Percentiles rank a stretch among this genome's conserved stretches.
Conservation (phyloP, 2,888 invertebrate genomes). For the Idaea dimidiata region DNA sequence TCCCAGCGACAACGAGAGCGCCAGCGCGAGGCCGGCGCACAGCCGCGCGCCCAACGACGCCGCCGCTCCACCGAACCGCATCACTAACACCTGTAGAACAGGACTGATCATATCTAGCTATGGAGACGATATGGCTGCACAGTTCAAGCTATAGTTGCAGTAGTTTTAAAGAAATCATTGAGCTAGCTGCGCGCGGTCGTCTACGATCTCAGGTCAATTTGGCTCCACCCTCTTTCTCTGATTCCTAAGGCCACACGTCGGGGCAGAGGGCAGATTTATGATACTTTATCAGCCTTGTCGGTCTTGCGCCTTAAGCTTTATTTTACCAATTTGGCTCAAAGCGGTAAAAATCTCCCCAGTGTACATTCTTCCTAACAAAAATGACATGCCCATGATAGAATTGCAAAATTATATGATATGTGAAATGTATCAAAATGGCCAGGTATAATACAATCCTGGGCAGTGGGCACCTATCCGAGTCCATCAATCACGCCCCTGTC, state of each 20-base stretch:
- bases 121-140: neutral
- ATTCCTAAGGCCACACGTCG: too few relatives aligned
- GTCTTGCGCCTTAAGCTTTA: too few relatives aligned
- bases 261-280: too few relatives aligned
- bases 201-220: too few relatives aligned
- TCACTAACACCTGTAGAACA: conserved; percentile 11
- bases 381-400: neutral
- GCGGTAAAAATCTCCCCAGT: too few relatives aligned
- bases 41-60: conserved; percentile 62
- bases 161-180: too few relatives aligned
- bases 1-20: conserved; percentile 62
- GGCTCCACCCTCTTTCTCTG: too few relatives aligned
- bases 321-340: too few relatives aligned
- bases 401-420: neutral
- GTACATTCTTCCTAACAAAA: too few relatives aligned
- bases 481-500: neutral
- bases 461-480: neutral
- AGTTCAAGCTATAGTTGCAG: too few relatives aligned
- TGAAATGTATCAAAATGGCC: neutral
- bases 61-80: conserved; percentile 61
- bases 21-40: conserved; percentile 63
- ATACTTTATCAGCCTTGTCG: too few relatives aligned
- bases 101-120: neutral
- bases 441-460: neutral
- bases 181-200: too few relatives aligned